Conservation (phyloP, 2,888 invertebrate species). For the Piscicola geometra region DNA sequence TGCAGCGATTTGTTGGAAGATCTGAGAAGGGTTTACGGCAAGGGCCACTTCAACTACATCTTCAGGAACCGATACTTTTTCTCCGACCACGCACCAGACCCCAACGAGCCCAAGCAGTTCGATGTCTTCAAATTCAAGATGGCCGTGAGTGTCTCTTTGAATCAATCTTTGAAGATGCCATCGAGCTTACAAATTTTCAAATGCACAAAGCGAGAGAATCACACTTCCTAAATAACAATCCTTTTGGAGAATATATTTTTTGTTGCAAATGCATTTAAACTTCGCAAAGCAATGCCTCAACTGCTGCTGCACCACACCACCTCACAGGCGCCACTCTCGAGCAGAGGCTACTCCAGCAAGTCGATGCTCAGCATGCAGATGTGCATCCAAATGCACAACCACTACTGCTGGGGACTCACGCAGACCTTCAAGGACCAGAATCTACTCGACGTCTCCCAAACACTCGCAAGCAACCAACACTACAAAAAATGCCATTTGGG, state of each 20-base stretch:
- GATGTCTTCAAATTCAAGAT: conserved; percentile 19
- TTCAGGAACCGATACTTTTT: conserved; percentile 40
- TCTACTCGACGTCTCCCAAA: conserved; percentile 3
- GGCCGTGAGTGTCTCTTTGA: conserved; percentile 23
- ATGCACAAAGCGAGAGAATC: too few relatives aligned
- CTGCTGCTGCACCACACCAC: too few relatives aligned
- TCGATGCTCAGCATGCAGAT: conserved; percentile 30
- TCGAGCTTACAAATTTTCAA: too few relatives aligned
- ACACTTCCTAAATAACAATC: too few relatives aligned
- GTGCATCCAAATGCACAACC: conserved; percentile 38
- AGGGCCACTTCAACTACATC: conserved; percentile 21
- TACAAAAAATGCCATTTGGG: conserved; percentile 40
- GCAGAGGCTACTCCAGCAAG: conserved; percentile 28
- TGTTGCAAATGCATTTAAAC: too few relatives aligned
- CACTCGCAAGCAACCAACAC: conserved; percentile 33
- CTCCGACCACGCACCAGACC: conserved; percentile 33
- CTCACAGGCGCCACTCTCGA: conserved; percentile 22
- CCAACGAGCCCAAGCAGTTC: conserved; percentile 9
- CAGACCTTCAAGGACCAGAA: background rate
- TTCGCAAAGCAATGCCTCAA: too few relatives aligned
- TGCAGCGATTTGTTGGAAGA: background rate
- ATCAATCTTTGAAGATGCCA: too few relatives aligned
- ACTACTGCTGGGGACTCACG: conserved; percentile 36
- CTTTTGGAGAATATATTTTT: too few relatives aligned
- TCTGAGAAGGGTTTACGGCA: background rate